These are phyloP conservation scores for Heliocidaris erythrogramma DNA, from an alignment of 35 echinoderm and acorn worm genomes.

Conservation along the genomic window DNA sequence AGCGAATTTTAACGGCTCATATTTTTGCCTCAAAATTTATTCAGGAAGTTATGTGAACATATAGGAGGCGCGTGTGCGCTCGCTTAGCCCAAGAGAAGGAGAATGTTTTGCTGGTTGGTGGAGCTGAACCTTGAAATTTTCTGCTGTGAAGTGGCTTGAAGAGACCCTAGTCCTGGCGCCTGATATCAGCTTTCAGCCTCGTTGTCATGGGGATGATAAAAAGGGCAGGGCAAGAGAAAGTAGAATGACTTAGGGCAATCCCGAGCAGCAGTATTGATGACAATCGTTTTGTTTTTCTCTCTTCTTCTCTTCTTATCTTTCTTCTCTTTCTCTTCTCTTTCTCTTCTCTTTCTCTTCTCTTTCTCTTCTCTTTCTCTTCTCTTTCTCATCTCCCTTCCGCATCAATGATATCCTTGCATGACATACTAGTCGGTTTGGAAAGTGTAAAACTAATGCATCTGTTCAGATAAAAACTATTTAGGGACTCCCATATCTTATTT, in stretches of 20 bases:
- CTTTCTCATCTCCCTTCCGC: background rate
- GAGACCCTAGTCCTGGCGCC: constrained; percentile 4
- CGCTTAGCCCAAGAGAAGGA: background rate
- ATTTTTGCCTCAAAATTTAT: background rate
- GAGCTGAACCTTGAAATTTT: constrained; percentile 12
- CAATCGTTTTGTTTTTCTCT: background rate
- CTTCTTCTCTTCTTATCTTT: background rate
- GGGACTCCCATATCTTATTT: too few relatives aligned
- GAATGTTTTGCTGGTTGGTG: constrained; percentile 3
- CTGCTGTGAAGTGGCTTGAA: constrained; percentile 4
- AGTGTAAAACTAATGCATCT: background rate
- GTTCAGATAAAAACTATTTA: background rate
- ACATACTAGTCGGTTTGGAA: background rate
- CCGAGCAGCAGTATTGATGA: background rate
- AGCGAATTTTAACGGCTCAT: background rate
- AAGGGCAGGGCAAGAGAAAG: constrained; percentile 7
- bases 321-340: background rate
- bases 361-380: background rate
- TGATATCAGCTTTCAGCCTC: background rate
- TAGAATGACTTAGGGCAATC: background rate
- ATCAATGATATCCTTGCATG: background rate
- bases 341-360: background rate
- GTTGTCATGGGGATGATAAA: background rate
- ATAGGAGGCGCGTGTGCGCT: background rate
- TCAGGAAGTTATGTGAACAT: background rate